Evolutionary conservation across 2,888 invertebrate genomes (phyloP).

Genomic region (Melolontha melolontha): DNA sequence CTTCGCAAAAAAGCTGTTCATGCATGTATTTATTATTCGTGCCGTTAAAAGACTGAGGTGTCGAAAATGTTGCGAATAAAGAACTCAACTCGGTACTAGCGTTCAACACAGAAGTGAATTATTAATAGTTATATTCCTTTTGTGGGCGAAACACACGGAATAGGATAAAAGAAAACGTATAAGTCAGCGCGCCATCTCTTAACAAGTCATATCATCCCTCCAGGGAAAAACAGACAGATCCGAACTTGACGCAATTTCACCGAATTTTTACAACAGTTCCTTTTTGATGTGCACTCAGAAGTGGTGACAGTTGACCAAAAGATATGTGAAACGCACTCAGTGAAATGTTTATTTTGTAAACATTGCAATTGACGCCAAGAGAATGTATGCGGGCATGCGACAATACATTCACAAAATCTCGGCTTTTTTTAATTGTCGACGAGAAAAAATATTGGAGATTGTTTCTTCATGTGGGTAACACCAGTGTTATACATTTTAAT

Average conservation of each 20-base stretch:
- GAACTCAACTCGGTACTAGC: slow-evolving; percentile 10
- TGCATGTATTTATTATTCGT: slow-evolving; percentile 9
- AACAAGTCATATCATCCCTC: slow-evolving; percentile 25
- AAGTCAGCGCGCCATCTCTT: slow-evolving; percentile 25
- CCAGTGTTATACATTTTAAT: no score
- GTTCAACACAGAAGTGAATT: slow-evolving; percentile 33
- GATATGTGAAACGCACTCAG: slow-evolving; percentile 12
- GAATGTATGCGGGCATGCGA: background rate
- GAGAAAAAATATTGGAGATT: background rate
- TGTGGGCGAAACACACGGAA: slow-evolving; percentile 37
- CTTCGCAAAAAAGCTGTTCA: background rate
- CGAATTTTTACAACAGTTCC: slow-evolving; percentile 19
- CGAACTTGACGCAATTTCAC: slow-evolving; percentile 16
- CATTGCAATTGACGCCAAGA: background rate
- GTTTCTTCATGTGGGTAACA: no score
- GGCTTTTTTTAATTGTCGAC: background rate
- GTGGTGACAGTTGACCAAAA: slow-evolving; percentile 27
- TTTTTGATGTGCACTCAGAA: slow-evolving; percentile 19
- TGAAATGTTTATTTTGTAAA: slow-evolving; percentile 17
- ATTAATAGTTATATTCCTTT: slow-evolving; percentile 47
- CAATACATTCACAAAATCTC: slow-evolving; percentile 2
- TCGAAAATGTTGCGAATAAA: slow-evolving; percentile 24
- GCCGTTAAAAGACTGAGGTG: slow-evolving; percentile 14
- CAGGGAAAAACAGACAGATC: slow-evolving; percentile 1
- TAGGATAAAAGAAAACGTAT: slow-evolving; percentile 24